Conservation (phyloP, 1,140 invertebrate species). For the Hestina assimilis region DNA sequence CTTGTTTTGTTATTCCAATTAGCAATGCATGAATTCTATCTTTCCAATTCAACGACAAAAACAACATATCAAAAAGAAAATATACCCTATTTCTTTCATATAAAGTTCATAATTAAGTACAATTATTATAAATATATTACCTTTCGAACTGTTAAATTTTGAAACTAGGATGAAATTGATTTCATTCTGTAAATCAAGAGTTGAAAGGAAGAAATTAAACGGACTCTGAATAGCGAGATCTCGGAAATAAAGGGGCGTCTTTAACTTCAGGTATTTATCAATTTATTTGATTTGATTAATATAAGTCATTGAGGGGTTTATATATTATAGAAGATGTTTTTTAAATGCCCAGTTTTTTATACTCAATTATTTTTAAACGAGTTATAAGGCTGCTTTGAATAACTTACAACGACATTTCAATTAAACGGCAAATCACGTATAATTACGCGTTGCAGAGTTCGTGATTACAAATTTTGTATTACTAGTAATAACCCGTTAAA, state of each 20-base stretch:
- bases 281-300: too few species aligned
- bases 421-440: too few species aligned
- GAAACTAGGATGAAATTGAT: slow-evolving; percentile 39
- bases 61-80: background rate
- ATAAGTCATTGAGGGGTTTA: too few species aligned
- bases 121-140: background rate
- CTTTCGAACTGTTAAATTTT: background rate
- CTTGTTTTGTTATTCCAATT: slow-evolving; percentile 36
- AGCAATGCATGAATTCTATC: slow-evolving; percentile 49
- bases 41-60: slow-evolving; percentile 17
- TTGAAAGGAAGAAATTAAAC: slow-evolving; percentile 25
- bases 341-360: too few species aligned
- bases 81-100: background rate
- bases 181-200: slow-evolving; percentile 36
- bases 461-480: too few species aligned
- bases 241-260: background rate
- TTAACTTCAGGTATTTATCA: background rate
- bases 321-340: too few species aligned
- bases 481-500: too few species aligned
- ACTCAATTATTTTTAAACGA: too few species aligned
- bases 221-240: slow-evolving; percentile 9
- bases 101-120: background rate
- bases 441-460: too few species aligned
- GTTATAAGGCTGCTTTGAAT: too few species aligned
- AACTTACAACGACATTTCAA: too few species aligned